Evolutionary conservation across 2,888 invertebrate genomes (phyloP).

Genomic region (Temnothorax unifasciatus): DNA sequence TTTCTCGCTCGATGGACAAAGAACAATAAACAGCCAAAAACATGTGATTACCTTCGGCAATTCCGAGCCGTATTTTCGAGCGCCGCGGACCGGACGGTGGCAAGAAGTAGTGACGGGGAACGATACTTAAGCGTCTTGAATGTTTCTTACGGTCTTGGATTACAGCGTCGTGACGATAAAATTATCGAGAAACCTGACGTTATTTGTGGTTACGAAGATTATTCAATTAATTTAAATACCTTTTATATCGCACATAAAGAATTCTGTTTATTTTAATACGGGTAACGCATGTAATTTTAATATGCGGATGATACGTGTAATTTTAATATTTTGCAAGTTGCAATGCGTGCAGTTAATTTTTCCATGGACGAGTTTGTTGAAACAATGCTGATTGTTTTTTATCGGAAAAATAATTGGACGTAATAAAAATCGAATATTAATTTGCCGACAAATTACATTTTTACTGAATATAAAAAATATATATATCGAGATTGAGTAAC

Average conservation of each 20-base stretch:
- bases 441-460: background rate
- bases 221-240: background rate
- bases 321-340: no score
- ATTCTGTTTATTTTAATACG: background rate
- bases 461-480: background rate
- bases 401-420: background rate
- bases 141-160: background rate
- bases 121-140: slow-evolving; percentile 13
- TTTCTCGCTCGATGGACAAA: background rate
- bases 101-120: background rate
- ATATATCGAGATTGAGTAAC: background rate
- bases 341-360: background rate
- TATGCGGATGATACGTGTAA: no score
- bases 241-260: background rate
- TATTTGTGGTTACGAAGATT: slow-evolving; percentile 10
- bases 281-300: background rate
- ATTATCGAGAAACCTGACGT: slow-evolving; percentile 12
- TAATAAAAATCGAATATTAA: slow-evolving; percentile 1
- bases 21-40: slow-evolving; percentile 33
- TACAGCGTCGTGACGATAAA: background rate
- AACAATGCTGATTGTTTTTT: background rate
- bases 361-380: background rate
- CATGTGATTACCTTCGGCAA: background rate
- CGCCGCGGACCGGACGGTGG: background rate
- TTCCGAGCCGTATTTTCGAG: background rate